A percentile compares a stretch with the other conserved stretches of the same genome.
Conservation (phyloP, 2,888 invertebrate species). For the Tiphia femorata region DNA sequence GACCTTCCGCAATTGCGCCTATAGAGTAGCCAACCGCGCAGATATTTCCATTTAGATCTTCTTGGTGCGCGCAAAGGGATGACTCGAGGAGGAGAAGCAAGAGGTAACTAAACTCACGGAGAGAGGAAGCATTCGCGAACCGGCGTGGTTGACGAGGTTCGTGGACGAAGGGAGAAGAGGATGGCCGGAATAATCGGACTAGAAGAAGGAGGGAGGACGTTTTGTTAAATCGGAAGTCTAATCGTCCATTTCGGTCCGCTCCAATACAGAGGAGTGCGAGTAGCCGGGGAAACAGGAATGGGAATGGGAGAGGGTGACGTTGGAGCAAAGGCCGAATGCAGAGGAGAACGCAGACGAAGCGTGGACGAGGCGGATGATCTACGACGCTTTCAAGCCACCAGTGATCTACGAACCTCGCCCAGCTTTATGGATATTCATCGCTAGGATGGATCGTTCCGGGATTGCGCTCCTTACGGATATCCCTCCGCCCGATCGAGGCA, state of each 20-base stretch:
- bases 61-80: too few relatives aligned
- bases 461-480: conserved; percentile 24
- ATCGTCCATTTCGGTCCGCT: too few relatives aligned
- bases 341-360: conserved; percentile 14
- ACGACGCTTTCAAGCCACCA: conserved; percentile 29
- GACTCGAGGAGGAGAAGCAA: too few relatives aligned
- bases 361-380: conserved; percentile 28
- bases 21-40: too few relatives aligned
- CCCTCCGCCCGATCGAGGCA: conserved; percentile 9
- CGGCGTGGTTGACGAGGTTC: too few relatives aligned
- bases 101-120: too few relatives aligned
- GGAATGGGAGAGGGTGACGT: background rate
- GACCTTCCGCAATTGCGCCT: too few relatives aligned
- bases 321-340: background rate
- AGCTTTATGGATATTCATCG: conserved; percentile 42
- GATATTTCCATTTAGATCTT: too few relatives aligned
- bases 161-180: background rate
- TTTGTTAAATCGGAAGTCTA: conserved; percentile 4
- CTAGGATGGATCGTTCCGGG: conserved; percentile 32
- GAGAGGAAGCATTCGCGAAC: too few relatives aligned
- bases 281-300: background rate
- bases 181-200: background rate
- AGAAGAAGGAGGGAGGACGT: background rate
- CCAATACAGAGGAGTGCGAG: background rate
- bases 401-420: conserved; percentile 33